Evolutionary conservation across 2,888 invertebrate genomes (phyloP).

Genomic region (Panopea generosa): DNA sequence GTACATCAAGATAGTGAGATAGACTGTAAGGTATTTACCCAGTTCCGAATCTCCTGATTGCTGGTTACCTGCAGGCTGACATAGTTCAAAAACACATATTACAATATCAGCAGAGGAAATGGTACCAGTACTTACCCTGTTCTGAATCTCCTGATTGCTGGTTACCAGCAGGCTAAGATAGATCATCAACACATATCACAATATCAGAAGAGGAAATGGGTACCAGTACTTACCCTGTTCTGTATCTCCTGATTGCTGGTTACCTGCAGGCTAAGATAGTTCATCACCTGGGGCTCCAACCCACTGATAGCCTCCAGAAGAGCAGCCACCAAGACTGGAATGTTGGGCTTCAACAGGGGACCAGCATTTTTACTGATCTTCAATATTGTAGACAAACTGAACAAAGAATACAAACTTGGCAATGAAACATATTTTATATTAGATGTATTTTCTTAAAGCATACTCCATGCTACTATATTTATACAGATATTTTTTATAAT

Average conservation of each 20-base stretch:
- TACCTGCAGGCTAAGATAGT: conserved; percentile 91
- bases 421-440: too few relatives aligned
- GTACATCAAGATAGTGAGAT: too few relatives aligned
- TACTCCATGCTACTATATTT: too few relatives aligned
- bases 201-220: too few relatives aligned
- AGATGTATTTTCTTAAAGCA: too few relatives aligned
- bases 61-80: conserved; percentile 91
- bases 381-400: conserved; percentile 93
- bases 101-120: too few relatives aligned
- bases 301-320: conserved; percentile 91
- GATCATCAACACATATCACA: conserved; percentile 91
- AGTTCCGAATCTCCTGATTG: conserved; percentile 88
- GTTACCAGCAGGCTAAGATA: conserved; percentile 92
- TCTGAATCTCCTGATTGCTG: conserved; percentile 89
- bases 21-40: conserved; percentile 73
- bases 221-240: conserved; percentile 79
- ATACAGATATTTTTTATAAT: too few relatives aligned
- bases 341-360: conserved; percentile 91
- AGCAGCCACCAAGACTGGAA: conserved; percentile 92
- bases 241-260: conserved; percentile 89
- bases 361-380: conserved; percentile 93
- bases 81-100: conserved; percentile 92
- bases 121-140: conserved; percentile 72
- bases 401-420: conserved; percentile 6
- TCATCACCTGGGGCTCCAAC: conserved; percentile 92